These are phyloP conservation scores for Melitaea athalia DNA, from an alignment of 2,888 invertebrate species.

Conservation along the genomic window DNA sequence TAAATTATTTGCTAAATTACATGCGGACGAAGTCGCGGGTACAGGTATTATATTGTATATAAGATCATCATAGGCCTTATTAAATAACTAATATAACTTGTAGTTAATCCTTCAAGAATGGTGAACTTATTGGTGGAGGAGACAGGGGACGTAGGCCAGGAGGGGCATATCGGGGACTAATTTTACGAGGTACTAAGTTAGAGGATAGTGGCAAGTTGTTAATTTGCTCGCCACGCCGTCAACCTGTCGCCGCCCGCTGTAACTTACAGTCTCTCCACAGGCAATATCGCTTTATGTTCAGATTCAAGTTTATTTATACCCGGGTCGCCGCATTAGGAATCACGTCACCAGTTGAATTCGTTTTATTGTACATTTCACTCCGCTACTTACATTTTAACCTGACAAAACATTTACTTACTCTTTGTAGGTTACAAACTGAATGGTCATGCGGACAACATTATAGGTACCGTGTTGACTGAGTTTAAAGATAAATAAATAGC, in stretches of 20 bases:
- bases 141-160: conserved; percentile 53
- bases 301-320: conserved; percentile 30
- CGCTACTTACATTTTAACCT: not conserved
- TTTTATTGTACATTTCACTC: conserved; percentile 23
- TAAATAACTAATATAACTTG: conserved; percentile 59
- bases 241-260: conserved; percentile 77
- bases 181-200: conserved; percentile 81
- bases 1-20: too few relatives aligned
- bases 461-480: conserved; percentile 6
- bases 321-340: conserved; percentile 17
- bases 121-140: conserved; percentile 2
- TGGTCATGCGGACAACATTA: conserved; percentile 15
- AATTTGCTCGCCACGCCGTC: conserved; percentile 73
- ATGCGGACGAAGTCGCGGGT: too few relatives aligned
- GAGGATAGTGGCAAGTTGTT: conserved; percentile 77
- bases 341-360: conserved; percentile 23
- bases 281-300: conserved; percentile 33
- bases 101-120: conserved; percentile 52
- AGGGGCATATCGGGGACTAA: conserved; percentile 76
- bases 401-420: conserved; percentile 19
- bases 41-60: too few relatives aligned
- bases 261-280: conserved; percentile 59
- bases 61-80: not conserved
- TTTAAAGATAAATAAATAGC: conserved; percentile 9
- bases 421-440: not conserved